Percentiles rank a stretch among this genome's conserved stretches.
phyloP scores from a whole-genome alignment of 2,888 invertebrate species.

The Phoenoteleia sp. region DNA sequence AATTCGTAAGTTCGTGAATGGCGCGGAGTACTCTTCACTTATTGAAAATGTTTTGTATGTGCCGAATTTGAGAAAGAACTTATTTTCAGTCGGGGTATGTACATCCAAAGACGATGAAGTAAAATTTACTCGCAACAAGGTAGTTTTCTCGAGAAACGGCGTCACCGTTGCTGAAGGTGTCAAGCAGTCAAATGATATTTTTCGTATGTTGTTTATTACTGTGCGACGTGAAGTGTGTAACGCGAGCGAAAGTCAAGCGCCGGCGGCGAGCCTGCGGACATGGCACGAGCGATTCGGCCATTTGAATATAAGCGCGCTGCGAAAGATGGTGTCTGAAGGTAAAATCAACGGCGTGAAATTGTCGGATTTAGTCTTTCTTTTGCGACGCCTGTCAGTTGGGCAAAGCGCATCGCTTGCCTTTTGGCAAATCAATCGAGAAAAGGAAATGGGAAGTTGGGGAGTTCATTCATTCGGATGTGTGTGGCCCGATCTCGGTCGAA shows the following conservation, averaged over 20 bases:
- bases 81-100: conserved; percentile 55
- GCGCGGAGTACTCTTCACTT: not conserved
- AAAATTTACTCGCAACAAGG: not conserved
- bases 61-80: conserved; percentile 34
- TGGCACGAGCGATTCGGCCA: conserved; percentile 14
- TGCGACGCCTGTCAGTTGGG: conserved; percentile 18
- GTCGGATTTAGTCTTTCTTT: not conserved
- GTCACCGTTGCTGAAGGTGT: not conserved
- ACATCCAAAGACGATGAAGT: conserved; percentile 3
- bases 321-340: not conserved
- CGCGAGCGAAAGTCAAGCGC: not conserved
- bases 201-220: not conserved
- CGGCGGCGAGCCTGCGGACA: not conserved
- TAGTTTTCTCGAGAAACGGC: not conserved
- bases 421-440: not conserved
- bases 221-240: no score
- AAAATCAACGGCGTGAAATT: not conserved
- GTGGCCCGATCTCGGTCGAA: conserved; percentile 70
- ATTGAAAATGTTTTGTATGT: conserved; percentile 45
- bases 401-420: not conserved
- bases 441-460: not conserved
- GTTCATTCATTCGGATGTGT: conserved; percentile 68
- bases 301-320: not conserved
- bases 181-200: conserved; percentile 44
- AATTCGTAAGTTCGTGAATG: not conserved